A percentile compares a stretch with the other conserved stretches of the same genome.
Conservation (phyloP, 2,797 vertebrate species). For the Cirrhinus mrigala region DNA sequence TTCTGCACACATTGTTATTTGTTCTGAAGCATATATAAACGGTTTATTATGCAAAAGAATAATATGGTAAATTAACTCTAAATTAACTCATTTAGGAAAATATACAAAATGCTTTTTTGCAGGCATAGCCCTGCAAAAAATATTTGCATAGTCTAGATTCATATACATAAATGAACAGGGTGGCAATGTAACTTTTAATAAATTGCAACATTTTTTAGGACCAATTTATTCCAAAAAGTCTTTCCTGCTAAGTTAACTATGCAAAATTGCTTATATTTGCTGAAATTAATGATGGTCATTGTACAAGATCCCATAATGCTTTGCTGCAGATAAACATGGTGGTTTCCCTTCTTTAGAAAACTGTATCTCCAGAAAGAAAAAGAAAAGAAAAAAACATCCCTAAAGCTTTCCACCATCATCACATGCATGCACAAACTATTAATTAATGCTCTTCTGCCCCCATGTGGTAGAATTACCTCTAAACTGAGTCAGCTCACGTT, state of each 20-base stretch:
- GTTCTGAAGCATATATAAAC: background rate
- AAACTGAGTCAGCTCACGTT: background rate
- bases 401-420: slow-evolving; percentile 12
- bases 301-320: background rate
- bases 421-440: slow-evolving; percentile 2
- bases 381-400: background rate
- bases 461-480: slow-evolving; percentile 42
- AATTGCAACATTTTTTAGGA: background rate
- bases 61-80: background rate
- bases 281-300: slow-evolving; percentile 1
- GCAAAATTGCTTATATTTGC: background rate
- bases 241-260: background rate
- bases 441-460: slow-evolving; percentile 55
- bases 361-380: slow-evolving; percentile 12
- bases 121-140: background rate
- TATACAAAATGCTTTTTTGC: background rate
- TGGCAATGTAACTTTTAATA: background rate
- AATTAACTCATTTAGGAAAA: background rate
- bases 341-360: slow-evolving; percentile 17
- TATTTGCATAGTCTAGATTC: background rate
- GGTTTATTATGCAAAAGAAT: background rate
- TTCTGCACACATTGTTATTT: slow-evolving; percentile 2
- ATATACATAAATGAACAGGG: background rate
- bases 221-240: background rate
- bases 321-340: background rate